These are phyloP conservation scores for Drosophila simulans DNA, from an alignment of 1,140 invertebrate genomes.

Conservation along the genomic window DNA sequence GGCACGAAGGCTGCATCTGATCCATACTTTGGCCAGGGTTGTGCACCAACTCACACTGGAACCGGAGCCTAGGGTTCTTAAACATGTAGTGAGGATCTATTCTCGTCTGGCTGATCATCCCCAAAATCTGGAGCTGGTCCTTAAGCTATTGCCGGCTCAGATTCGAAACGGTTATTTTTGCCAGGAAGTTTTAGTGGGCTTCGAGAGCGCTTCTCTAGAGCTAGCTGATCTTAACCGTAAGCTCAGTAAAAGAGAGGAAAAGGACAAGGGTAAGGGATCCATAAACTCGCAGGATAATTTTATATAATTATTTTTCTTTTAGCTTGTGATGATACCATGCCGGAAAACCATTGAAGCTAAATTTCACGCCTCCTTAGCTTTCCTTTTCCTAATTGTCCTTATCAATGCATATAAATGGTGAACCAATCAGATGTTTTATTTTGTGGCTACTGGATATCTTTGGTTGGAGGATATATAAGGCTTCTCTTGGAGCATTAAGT, in stretches of 20 bases:
- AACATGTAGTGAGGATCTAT: slow-evolving; percentile 98
- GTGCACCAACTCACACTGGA: slow-evolving; percentile 97
- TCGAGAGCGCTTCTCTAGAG: slow-evolving; percentile 3
- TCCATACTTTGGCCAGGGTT: slow-evolving; percentile 92
- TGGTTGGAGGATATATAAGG: background rate
- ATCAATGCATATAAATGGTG: slow-evolving; percentile 3
- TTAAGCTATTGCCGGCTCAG: slow-evolving; percentile 97
- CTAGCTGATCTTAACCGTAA: slow-evolving; percentile 28
- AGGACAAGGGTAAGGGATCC: background rate
- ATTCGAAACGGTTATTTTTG: slow-evolving; percentile 97
- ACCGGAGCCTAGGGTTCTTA: slow-evolving; percentile 95
- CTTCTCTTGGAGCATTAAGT: slow-evolving; percentile 46
- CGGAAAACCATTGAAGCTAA: slow-evolving; percentile 43
- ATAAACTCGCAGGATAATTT: background rate
- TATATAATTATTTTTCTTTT: background rate
- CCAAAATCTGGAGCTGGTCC: slow-evolving; percentile 95
- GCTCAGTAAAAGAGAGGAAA: background rate
- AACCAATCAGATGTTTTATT: slow-evolving; percentile 15
- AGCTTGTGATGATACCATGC: background rate
- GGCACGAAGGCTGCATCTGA: slow-evolving; percentile 27
- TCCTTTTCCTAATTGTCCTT: slow-evolving; percentile 40
- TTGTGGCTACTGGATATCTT: slow-evolving; percentile 11
- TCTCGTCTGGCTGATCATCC: slow-evolving; percentile 97
- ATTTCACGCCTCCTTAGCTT: slow-evolving; percentile 61
- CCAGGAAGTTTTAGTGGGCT: slow-evolving; percentile 86